Percentiles rank a stretch among this genome's conserved stretches.
Evolutionary conservation across 2,888 invertebrate species (phyloP).

Genomic region (Malthinus flaveolus): DNA sequence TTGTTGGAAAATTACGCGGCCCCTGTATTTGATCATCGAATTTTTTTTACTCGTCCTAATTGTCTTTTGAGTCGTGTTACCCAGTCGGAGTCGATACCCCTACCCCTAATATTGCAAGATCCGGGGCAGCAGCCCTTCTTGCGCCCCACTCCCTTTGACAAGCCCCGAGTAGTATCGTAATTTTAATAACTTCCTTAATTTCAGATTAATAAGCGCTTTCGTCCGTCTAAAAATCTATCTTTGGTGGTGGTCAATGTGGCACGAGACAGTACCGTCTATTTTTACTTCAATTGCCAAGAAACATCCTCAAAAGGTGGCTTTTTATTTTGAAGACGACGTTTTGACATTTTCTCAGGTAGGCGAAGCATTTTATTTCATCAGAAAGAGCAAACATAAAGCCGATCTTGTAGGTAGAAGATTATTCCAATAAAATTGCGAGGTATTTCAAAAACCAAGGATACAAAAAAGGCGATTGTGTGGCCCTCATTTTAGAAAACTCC

Average conservation of each 20-base stretch:
- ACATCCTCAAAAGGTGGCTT: constrained; percentile 70
- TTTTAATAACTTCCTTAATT: neutral
- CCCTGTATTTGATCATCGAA: no score
- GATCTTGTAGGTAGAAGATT: constrained; percentile 75
- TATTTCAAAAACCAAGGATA: constrained; percentile 75
- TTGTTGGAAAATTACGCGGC: no score
- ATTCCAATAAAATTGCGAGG: constrained; percentile 78
- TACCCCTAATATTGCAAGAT: no score
- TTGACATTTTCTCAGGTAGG: constrained; percentile 71
- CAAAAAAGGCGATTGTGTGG: constrained; percentile 82
- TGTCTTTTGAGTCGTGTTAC: no score
- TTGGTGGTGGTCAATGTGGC: constrained; percentile 56
- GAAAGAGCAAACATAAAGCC: constrained; percentile 9
- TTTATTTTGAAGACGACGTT: constrained; percentile 67
- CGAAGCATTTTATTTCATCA: neutral
- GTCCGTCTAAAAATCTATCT: neutral
- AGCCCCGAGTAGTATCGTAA: no score
- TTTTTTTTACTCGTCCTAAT: no score
- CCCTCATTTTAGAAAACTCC: constrained; percentile 85
- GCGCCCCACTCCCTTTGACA: no score
- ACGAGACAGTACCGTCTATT: constrained; percentile 60
- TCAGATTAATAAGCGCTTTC: neutral
- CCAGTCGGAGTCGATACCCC: no score
- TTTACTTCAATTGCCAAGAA: constrained; percentile 58
- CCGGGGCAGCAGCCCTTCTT: no score